Base-by-base conservation (phyloP, 2,797 vertebrate genomes). In the Halcyon smyrnensis region DNA sequence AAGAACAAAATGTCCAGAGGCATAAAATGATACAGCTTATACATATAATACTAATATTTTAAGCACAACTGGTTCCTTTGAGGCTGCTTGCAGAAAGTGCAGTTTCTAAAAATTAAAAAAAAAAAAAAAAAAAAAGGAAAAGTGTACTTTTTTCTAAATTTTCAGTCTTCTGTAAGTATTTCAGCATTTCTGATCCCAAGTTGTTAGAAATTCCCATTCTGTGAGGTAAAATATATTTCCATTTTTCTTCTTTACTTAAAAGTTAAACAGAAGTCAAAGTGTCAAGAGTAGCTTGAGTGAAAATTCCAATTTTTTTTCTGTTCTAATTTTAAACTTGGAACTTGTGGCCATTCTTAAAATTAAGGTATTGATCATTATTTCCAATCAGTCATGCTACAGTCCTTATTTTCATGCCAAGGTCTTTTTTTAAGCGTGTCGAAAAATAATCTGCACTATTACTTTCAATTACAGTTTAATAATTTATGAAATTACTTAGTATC, bases 401-500 rank as follows among this genome's bases (percentile, higher is more conserved):
- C 76, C 76, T 94, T 95, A 90, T 96, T 94, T 94, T 93, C 84
- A 76, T 83, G 82, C 94, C 74, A 96, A 81, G 89, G 69, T 62
- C 86, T 90, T 96, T 95, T 97, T 97, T 96, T 62, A 93, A 94
- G 93, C 60, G 57, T 96, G 87, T 89, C 15, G 32, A 96, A 97
- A 97, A 88, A 94, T 93, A 98, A 97, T 96, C 96, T 96, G 83
- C 92, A 90, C 95, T 98, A 98, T 98, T 97, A 97, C 95, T 97
- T 98, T 97, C 97, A 98, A 98, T 98, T 98, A 97, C 94, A 85
- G 77, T 94, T 97, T 97, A 98, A 98, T 98, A 98, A 98, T 98
- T 98, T 98, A 98, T 97, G 94, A 98, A 98, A 98, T 98, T 98
- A 97, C 95, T 97, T 95, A 94, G 97, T 92, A 98, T 96, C 97